Evolutionary conservation across 2,797 vertebrate genomes (phyloP), one percentile per base, ranked within the genome.

Genomic region (Oreochromis grahami): DNA sequence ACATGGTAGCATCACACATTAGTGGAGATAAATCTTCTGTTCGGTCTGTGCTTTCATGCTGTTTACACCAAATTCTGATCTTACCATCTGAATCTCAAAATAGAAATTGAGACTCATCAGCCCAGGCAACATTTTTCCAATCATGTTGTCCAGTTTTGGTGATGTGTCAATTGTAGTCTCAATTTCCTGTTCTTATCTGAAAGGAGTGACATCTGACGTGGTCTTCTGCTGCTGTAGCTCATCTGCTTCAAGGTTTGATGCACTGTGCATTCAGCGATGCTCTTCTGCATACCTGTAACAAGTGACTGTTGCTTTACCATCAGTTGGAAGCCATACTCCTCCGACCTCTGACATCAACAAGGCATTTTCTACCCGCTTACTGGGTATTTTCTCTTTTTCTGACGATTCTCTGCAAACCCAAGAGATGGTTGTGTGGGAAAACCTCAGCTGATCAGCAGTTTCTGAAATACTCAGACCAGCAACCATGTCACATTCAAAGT

Each of bases 41-140:
- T 68, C 2, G 0, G 43, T 55, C 52, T 0, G 2, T 43, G 21
- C 36, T 56, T 55, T 77, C 21, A 9, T 89, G 45, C 56, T 87
- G 32, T 88, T 87, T 58, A 79, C 12, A 6, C 14, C 56, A 82
- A 83, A 89, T 87, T 85, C 45, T 80, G 41, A 87, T 60, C 60
- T 9, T 24, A 24, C 1, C 9, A 17, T 72, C 52, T 8, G 11
- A 77, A 82, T 65, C 17, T 77, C 15, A 36, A 52, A 80, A 24
- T 51, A 53, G 36, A 80, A 80, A 80, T 43, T 45, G n/a, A 72
- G 65, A 72, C 41, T 70, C 41, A 70, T 45, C 65, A 29, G 8
- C 24, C 24, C 24, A 72, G 15, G 43, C 9, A 48, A 29, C 9
- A 15, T 72, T 72, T 72, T 45, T 72, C 9, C 15, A 48, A 19